A percentile compares a stretch with the other conserved stretches of the same genome.
Evolutionary conservation across 92 coral and sea anemone species (phyloP).

Genomic region (Porites evermanni): DNA sequence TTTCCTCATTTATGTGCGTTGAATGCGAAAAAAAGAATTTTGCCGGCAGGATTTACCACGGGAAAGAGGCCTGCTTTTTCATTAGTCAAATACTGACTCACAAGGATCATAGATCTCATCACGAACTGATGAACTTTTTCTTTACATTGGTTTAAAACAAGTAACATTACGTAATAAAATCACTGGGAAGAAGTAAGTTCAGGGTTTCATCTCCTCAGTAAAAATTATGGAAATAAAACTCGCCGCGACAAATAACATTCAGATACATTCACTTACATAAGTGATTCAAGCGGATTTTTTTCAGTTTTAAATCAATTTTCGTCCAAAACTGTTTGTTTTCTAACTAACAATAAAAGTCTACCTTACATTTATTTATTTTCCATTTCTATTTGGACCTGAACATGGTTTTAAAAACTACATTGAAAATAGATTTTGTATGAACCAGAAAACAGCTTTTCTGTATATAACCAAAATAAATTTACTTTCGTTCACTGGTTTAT

Average conservation of each 20-base stretch:
- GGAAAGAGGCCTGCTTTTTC: not conserved
- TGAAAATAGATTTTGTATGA: too few species aligned
- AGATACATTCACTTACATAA: too few species aligned
- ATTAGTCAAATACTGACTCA: not conserved
- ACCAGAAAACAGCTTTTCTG: too few species aligned
- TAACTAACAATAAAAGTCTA: too few species aligned
- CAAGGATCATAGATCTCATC: constrained; percentile 1
- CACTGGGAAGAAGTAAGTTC: not conserved
- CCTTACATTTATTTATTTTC: too few species aligned
- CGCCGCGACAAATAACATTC: too few species aligned
- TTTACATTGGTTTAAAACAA: not conserved
- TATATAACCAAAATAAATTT: not conserved
- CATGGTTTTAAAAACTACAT: too few species aligned
- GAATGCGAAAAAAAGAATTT: not conserved
- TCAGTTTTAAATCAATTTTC: too few species aligned
- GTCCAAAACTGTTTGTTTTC: too few species aligned
- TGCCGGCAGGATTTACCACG: not conserved
- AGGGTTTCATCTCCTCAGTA: not conserved
- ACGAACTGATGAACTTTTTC: not conserved
- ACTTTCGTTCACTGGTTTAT: not conserved
- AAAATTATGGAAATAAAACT: not conserved
- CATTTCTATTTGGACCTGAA: too few species aligned
- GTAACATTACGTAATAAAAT: not conserved
- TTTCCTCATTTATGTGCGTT: too few species aligned
- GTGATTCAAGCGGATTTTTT: too few species aligned